Conservation (phyloP, 2,113 vertebrate species). For the Chaetodon auriga region DNA sequence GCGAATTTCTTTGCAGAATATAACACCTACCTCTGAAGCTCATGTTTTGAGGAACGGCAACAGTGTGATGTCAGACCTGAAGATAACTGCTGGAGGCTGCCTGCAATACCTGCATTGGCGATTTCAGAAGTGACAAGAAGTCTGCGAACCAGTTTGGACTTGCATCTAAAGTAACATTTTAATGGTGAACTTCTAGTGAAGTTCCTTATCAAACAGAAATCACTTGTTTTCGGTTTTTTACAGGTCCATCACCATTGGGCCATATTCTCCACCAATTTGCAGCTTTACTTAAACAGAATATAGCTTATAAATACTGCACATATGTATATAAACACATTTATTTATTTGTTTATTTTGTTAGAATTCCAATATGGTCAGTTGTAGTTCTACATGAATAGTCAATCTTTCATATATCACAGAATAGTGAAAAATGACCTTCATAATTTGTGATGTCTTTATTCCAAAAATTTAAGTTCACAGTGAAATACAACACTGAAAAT, state of each 20-base stretch:
- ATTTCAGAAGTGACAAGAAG: background rate
- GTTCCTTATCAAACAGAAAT: background rate
- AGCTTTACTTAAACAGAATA: background rate
- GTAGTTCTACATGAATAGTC: too few relatives aligned
- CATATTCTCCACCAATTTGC: background rate
- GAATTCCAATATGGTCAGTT: too few relatives aligned
- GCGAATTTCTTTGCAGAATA: background rate
- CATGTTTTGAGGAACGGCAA: too few relatives aligned
- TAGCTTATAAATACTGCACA: too few relatives aligned
- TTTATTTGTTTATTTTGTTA: too few relatives aligned
- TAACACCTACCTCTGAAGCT: background rate
- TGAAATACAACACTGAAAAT: background rate
- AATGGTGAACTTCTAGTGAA: background rate
- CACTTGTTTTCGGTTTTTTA: background rate
- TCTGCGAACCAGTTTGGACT: slow-evolving; percentile 4
- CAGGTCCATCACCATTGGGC: background rate
- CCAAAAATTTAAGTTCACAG: background rate
- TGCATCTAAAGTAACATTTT: background rate
- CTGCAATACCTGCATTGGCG: background rate
- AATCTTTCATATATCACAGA: too few relatives aligned
- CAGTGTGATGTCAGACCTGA: background rate
- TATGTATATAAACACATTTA: too few relatives aligned
- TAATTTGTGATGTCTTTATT: too few relatives aligned
- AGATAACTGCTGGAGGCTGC: background rate
- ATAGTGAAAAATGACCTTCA: too few relatives aligned